phyloP scores from a whole-genome alignment of 1,140 invertebrate species.

The Atta colombica region DNA sequence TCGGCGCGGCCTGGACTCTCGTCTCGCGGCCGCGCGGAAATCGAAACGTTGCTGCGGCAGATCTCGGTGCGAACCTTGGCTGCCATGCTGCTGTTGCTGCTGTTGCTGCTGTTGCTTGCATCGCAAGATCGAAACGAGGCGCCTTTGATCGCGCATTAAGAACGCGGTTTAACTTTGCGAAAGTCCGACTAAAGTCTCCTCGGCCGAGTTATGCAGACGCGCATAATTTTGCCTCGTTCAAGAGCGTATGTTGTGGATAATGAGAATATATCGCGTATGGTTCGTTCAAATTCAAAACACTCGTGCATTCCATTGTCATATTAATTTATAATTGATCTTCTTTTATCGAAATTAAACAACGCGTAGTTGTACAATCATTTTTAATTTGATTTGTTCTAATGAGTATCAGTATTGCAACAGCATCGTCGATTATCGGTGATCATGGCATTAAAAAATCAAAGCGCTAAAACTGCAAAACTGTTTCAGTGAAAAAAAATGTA shows the following conservation, averaged over 20 bases:
- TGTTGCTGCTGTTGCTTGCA: neutral
- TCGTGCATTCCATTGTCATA: neutral
- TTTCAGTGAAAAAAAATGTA: too few relatives aligned
- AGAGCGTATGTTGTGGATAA: neutral
- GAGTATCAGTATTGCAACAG: neutral
- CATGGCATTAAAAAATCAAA: neutral
- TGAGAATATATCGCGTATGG: too few relatives aligned
- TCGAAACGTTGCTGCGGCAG: conserved; percentile 34
- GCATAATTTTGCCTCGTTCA: neutral
- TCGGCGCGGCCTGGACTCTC: conserved; percentile 4
- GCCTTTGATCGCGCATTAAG: neutral
- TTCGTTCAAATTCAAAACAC: too few relatives aligned
- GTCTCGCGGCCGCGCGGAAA: conserved; percentile 51
- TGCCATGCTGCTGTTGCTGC: neutral
- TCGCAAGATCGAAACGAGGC: conserved; percentile 1
- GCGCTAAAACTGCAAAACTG: neutral
- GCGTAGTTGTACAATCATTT: neutral
- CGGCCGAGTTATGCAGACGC: neutral
- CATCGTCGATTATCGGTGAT: neutral
- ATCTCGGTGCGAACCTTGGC: neutral
- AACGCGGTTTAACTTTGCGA: neutral
- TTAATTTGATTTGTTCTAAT: neutral
- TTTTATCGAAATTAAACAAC: neutral
- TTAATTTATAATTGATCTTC: neutral
- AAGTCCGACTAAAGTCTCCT: neutral